A percentile compares a stretch with the other conserved stretches of the same genome.
These are phyloP conservation scores for Xiphophorus couchianus DNA, from an alignment of 2,113 vertebrate genomes.

Conservation along the genomic window DNA sequence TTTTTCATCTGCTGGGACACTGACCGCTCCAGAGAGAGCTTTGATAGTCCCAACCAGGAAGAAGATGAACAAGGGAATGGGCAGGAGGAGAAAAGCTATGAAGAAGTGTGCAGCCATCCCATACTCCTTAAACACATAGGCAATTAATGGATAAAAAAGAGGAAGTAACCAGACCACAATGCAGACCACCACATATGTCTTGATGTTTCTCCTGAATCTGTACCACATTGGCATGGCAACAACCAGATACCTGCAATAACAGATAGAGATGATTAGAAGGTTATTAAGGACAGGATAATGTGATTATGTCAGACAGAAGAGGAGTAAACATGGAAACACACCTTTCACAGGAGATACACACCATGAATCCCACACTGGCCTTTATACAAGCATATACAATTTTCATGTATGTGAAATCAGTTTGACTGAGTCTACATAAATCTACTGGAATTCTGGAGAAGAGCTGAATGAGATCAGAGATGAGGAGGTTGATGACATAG, in stretches of 20 bases:
- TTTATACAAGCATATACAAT: fast-evolving
- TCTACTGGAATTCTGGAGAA: neutral
- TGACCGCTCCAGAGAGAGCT: neutral
- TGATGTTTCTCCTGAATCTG: neutral
- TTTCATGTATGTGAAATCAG: fast-evolving
- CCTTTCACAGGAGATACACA: neutral
- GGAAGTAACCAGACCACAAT: neutral
- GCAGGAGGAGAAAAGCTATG: neutral
- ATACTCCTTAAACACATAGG: too few relatives aligned
- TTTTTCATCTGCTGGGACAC: slow-evolving; percentile 10
- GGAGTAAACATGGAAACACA: neutral
- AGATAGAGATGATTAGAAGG: neutral
- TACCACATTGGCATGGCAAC: slow-evolving; percentile 3
- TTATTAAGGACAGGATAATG: neutral
- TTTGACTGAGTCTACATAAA: fast-evolving
- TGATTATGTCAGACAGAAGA: neutral
- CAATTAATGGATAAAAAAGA: neutral
- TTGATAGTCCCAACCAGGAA: slow-evolving; percentile 16
- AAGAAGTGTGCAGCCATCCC: fast-evolving
- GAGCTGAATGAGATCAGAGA: slow-evolving; percentile 21
- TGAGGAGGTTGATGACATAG: neutral
- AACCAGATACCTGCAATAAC: slow-evolving; percentile 14
- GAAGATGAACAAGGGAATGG: slow-evolving; percentile 11
- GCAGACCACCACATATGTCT: neutral
- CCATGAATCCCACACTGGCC: neutral